Conservation (phyloP, 1,140 invertebrate genomes). For the Wiebesia pumilae region DNA sequence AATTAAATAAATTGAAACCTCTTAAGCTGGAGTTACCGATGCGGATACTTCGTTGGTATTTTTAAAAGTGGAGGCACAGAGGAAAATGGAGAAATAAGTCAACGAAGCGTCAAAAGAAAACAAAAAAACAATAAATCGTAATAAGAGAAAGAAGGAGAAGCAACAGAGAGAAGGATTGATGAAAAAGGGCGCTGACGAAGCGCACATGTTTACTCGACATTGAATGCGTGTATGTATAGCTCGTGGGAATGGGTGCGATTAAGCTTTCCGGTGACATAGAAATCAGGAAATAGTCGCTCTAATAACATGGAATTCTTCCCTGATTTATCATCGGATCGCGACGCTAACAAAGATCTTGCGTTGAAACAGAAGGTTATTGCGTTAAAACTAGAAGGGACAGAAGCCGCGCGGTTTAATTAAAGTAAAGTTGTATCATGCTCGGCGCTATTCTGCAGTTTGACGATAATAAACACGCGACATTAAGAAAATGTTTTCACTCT, state of each 20-base stretch:
- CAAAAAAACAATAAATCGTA: constrained; percentile 45
- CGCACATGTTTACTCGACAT: constrained; percentile 45
- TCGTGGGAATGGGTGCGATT: constrained; percentile 64
- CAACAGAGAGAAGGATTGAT: constrained; percentile 55
- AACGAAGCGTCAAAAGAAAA: constrained; percentile 47
- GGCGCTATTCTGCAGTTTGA: background rate
- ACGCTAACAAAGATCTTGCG: constrained; percentile 14
- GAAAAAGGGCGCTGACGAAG: constrained; percentile 48
- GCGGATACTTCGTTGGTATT: background rate
- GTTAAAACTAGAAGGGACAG: background rate
- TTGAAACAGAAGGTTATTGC: background rate
- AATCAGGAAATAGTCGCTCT: constrained; percentile 63
- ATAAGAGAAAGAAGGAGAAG: constrained; percentile 27
- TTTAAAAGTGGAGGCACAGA: background rate
- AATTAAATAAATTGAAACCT: too few species aligned
- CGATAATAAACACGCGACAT: background rate
- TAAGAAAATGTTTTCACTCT: constrained; percentile 14
- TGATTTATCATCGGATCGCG: constrained; percentile 57
- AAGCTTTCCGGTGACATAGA: constrained; percentile 56
- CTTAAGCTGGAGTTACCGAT: background rate
- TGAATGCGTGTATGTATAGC: constrained; percentile 49
- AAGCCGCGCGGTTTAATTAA: constrained; percentile 18
- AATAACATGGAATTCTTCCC: constrained; percentile 57
- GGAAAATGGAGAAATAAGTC: constrained; percentile 29
- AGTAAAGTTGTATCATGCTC: background rate